Percentiles rank a stretch among this genome's conserved stretches.
These are phyloP conservation scores for Apodemus sylvaticus DNA, from an alignment of 2,113 vertebrate genomes.

Conservation along the genomic window DNA sequence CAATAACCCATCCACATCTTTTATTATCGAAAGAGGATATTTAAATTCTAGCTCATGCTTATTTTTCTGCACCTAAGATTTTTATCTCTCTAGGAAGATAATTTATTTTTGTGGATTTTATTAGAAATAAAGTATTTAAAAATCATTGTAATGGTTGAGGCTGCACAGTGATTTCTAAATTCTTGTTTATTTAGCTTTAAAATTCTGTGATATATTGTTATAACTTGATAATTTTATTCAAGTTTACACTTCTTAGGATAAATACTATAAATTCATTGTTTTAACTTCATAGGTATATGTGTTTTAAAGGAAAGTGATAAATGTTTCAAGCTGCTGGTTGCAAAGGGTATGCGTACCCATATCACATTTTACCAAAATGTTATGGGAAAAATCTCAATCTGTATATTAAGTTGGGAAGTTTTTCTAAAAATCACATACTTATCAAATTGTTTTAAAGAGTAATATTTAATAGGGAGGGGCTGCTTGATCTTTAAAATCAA, in stretches of 20 bases:
- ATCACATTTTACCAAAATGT: background rate
- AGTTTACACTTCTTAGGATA: background rate
- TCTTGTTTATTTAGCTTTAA: slow-evolving; percentile 6
- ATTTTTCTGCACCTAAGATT: background rate
- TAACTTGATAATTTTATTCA: slow-evolving; percentile 2
- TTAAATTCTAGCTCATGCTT: slow-evolving; percentile 27
- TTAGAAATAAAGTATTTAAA: background rate
- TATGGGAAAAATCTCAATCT: background rate
- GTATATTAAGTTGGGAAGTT: background rate
- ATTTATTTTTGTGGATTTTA: background rate
- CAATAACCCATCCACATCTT: background rate
- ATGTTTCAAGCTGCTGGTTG: background rate
- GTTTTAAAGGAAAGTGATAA: background rate
- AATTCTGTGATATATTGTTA: background rate
- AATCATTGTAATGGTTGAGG: background rate
- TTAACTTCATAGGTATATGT: background rate
- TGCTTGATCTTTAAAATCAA: background rate
- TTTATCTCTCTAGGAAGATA: background rate
- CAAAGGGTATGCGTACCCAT: background rate
- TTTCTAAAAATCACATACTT: background rate
- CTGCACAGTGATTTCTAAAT: background rate
- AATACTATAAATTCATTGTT: background rate
- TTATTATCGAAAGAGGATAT: background rate
- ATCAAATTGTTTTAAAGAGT: background rate
- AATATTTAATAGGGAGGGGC: background rate